phyloP scores from a whole-genome alignment of 2,113 vertebrate genomes.

The Amblyopsis rosae region DNA sequence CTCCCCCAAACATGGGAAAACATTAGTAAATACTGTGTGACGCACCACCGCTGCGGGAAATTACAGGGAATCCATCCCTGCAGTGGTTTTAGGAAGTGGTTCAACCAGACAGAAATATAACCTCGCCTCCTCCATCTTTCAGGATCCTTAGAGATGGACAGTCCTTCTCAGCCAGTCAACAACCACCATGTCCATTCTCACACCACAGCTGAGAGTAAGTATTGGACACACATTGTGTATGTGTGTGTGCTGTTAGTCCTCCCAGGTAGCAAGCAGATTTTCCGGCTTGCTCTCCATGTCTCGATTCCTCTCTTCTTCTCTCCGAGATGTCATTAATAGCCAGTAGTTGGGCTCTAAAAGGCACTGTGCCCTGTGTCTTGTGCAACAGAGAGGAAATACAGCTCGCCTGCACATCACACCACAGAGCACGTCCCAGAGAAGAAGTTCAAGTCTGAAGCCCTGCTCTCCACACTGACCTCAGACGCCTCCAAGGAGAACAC shows the following conservation, averaged over 20 bases:
- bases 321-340: background rate
- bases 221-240: background rate
- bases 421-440: slow-evolving; percentile 96
- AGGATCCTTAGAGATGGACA: slow-evolving; percentile 96
- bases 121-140: background rate
- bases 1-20: no score
- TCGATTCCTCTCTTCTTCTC: background rate
- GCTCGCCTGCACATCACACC: slow-evolving; percentile 87
- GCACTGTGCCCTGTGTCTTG: background rate
- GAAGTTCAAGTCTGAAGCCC: slow-evolving; percentile 99
- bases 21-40: no score
- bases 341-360: background rate
- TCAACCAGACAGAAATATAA: background rate
- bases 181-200: slow-evolving; percentile 97
- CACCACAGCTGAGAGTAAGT: slow-evolving; percentile 89
- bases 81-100: no score
- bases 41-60: no score
- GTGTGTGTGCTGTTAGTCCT: background rate
- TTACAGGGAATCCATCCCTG: no score
- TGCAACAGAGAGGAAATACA: slow-evolving; percentile 92
- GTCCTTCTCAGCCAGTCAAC: slow-evolving; percentile 95
- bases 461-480: slow-evolving; percentile 95
- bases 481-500: slow-evolving; percentile 97
- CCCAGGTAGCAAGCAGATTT: no score
- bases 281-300: background rate